Evolutionary conservation across 2,888 invertebrate genomes (phyloP).

Genomic region (Amaurobius ferox): DNA sequence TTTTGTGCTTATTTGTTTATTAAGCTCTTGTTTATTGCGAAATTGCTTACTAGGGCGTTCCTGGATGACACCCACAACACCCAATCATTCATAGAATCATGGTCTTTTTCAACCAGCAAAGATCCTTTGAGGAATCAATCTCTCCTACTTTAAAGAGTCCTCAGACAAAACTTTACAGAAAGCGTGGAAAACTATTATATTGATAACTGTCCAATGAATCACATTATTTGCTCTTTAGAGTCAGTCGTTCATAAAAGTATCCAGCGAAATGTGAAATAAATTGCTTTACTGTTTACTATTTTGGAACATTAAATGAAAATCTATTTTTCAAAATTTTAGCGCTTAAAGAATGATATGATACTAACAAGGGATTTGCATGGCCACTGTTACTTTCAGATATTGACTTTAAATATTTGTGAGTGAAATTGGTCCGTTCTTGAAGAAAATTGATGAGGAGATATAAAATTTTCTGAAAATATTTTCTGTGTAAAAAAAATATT

Average conservation of each 20-base stretch:
- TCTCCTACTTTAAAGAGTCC: conserved; percentile 37
- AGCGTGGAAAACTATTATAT: conserved; percentile 13
- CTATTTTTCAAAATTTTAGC: too few species aligned
- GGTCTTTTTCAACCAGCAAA: conserved; percentile 5
- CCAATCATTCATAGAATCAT: conserved; percentile 29
- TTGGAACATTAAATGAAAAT: not conserved
- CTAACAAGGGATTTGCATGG: too few species aligned
- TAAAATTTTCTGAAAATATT: too few species aligned
- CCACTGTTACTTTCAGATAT: too few species aligned
- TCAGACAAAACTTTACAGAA: conserved; percentile 38
- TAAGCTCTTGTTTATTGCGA: conserved; percentile 29
- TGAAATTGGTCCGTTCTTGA: too few species aligned
- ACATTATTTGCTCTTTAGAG: conserved; percentile 40
- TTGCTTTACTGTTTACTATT: not conserved
- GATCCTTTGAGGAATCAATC: conserved; percentile 57
- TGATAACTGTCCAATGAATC: conserved; percentile 38
- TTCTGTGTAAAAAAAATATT: too few species aligned
- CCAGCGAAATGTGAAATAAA: conserved; percentile 23
- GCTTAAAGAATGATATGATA: too few species aligned
- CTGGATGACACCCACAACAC: conserved; percentile 17
- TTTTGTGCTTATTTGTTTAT: conserved; percentile 46
- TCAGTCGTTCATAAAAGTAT: conserved; percentile 43
- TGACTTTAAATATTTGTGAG: too few species aligned
- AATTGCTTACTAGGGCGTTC: conserved; percentile 41
- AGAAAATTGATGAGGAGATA: too few species aligned